Conservation (phyloP, 1,140 invertebrate species). For the Musca vetustissima region DNA sequence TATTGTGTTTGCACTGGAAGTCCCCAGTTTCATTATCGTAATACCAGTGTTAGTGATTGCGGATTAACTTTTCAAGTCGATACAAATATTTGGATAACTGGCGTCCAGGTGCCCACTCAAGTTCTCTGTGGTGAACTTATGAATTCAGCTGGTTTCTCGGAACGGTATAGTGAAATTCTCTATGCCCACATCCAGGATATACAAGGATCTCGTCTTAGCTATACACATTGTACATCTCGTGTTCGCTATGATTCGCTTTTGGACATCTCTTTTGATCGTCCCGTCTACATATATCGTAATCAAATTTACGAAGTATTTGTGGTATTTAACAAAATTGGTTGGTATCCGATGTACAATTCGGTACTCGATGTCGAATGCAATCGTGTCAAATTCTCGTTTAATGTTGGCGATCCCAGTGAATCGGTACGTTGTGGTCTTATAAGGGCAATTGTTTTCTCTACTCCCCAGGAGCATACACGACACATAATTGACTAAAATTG, state of each 20-base stretch:
- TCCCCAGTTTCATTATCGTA: conserved; percentile 67
- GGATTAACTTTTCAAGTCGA: conserved; percentile 76
- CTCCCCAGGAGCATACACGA: conserved; percentile 45
- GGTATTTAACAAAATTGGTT: conserved; percentile 76
- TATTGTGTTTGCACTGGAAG: conserved; percentile 67
- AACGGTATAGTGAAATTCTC: conserved; percentile 71
- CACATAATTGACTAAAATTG: conserved; percentile 39
- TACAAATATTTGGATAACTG: conserved; percentile 75
- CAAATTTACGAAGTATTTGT: conserved; percentile 79
- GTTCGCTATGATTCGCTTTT: conserved; percentile 68
- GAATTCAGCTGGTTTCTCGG: conserved; percentile 51
- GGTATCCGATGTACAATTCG: conserved; percentile 74
- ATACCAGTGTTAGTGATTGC: conserved; percentile 72
- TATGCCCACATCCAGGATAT: conserved; percentile 78
- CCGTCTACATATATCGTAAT: conserved; percentile 72
- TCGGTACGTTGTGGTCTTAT: conserved; percentile 73
- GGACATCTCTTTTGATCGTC: conserved; percentile 77
- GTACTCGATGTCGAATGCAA: conserved; percentile 63
- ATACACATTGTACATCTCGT: conserved; percentile 76
- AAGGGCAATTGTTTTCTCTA: conserved; percentile 70
- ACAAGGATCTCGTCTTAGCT: conserved; percentile 73
- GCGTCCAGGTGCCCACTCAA: conserved; percentile 66
- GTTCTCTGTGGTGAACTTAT: conserved; percentile 59
- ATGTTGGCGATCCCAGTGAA: conserved; percentile 67
- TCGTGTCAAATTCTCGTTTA: conserved; percentile 72